Percentiles rank a stretch among this genome's conserved stretches.
Conservation (phyloP, 2,797 vertebrate species). For the Nannoperca australis region DNA sequence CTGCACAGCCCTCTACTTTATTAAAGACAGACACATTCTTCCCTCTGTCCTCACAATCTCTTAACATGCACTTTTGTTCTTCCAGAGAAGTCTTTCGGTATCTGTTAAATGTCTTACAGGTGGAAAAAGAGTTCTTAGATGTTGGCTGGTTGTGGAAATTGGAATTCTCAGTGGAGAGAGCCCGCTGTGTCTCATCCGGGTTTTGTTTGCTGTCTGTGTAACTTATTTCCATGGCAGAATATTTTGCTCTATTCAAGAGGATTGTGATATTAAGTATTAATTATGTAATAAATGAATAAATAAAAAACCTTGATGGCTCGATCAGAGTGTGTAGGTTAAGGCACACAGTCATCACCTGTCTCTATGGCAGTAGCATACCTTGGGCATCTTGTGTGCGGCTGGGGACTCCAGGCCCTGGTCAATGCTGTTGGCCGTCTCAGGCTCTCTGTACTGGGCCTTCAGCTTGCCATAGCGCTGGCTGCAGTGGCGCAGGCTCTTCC, state of each 20-base stretch:
- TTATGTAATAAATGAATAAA: neutral
- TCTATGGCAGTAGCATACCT: conserved; percentile 80
- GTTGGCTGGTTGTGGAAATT: neutral
- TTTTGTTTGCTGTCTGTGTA: neutral
- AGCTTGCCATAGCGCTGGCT: conserved; percentile 96
- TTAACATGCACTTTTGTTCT: neutral
- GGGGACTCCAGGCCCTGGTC: conserved; percentile 92
- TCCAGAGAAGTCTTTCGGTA: conserved; percentile 1
- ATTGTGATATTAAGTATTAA: neutral
- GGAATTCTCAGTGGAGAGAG: neutral
- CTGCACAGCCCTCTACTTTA: conserved; percentile 30
- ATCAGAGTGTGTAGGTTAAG: neutral
- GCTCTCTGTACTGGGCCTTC: conserved; percentile 92
- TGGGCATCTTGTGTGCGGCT: conserved; percentile 89
- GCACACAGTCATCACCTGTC: neutral
- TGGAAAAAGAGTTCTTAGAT: neutral
- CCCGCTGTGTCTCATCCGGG: neutral
- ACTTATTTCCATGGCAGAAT: neutral
- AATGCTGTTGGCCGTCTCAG: conserved; percentile 88
- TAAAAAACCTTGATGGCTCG: neutral
- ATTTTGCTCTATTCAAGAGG: neutral
- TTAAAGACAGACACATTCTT: conserved; percentile 22
- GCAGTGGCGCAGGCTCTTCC: conserved; percentile 97
- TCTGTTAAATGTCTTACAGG: neutral
- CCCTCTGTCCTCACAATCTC: conserved; percentile 6